A percentile compares a stretch with the other conserved stretches of the same genome.
Evolutionary conservation across 2,888 invertebrate genomes (phyloP).

Genomic region (Chymomyza caudatula): DNA sequence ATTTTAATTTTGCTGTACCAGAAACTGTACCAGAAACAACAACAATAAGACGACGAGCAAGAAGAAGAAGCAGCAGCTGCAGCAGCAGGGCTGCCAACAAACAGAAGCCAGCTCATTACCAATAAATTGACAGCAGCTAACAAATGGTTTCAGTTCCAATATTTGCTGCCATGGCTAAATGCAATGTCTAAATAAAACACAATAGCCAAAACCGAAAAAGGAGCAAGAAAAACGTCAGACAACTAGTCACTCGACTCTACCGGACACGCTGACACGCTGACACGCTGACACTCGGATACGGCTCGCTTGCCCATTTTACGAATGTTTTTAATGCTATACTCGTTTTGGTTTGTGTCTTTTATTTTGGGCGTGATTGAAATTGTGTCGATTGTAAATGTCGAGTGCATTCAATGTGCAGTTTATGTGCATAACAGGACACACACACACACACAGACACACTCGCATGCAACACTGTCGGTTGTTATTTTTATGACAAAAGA

Average conservation of each 20-base stretch:
- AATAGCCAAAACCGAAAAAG: slow-evolving; percentile 2
- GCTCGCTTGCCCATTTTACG: background rate
- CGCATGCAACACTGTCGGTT: slow-evolving; percentile 25
- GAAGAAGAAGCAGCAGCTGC: background rate
- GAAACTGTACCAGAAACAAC: slow-evolving; percentile 7
- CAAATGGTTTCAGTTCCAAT: slow-evolving; percentile 49
- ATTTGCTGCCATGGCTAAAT: slow-evolving; percentile 22
- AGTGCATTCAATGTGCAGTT: slow-evolving; percentile 45
- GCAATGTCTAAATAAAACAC: slow-evolving; percentile 11
- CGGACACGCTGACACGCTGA: slow-evolving; percentile 15
- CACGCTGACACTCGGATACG: background rate
- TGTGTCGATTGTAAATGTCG: slow-evolving; percentile 35
- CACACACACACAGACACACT: background rate
- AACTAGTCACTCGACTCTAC: slow-evolving; percentile 18
- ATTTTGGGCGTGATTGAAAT: slow-evolving; percentile 49
- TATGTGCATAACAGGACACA: background rate
- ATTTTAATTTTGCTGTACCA: slow-evolving; percentile 46
- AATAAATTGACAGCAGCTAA: slow-evolving; percentile 43
- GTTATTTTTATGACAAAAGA: slow-evolving; percentile 42
- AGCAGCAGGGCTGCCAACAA: background rate
- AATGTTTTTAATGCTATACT: background rate
- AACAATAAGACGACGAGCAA: slow-evolving; percentile 6
- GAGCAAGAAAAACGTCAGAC: slow-evolving; percentile 12
- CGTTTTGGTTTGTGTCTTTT: background rate
- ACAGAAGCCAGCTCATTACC: slow-evolving; percentile 34